A percentile compares a stretch with the other conserved stretches of the same genome.
phyloP scores from a whole-genome alignment of 2,113 vertebrate genomes.

The Enhydra lutris region DNA sequence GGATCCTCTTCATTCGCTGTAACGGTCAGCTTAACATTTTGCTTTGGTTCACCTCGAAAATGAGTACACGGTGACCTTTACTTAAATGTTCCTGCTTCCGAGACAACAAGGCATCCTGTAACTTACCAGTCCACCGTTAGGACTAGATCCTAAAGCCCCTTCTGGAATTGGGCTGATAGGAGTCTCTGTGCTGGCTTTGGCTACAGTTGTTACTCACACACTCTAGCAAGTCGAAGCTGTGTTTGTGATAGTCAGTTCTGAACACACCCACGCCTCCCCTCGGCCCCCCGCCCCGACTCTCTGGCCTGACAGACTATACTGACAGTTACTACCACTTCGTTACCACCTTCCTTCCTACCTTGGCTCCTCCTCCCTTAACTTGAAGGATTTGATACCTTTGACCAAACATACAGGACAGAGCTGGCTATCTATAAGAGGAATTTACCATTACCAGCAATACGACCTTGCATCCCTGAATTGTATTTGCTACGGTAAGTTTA shows the following conservation, averaged over 20 bases:
- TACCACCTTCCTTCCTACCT: background rate
- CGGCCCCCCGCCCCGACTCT: background rate
- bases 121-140: background rate
- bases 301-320: background rate
- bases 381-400: background rate
- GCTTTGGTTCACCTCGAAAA: background rate
- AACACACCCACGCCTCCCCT: no score
- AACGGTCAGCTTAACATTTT: slow-evolving; percentile 40
- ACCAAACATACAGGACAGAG: background rate
- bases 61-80: slow-evolving; percentile 26
- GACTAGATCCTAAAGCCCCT: background rate
- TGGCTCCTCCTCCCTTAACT: background rate
- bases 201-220: background rate
- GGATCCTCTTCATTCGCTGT: background rate
- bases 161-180: background rate
- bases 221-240: background rate
- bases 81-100: slow-evolving; percentile 23
- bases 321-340: background rate
- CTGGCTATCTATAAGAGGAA: background rate
- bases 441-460: background rate
- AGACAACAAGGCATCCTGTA: slow-evolving; percentile 30
- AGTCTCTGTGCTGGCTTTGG: background rate
- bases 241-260: background rate
- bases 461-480: background rate
- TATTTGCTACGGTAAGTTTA: background rate